Evolutionary conservation across 2,888 invertebrate genomes (phyloP), one percentile per base, ranked within the genome.

Genomic region (Papilio protenor): DNA sequence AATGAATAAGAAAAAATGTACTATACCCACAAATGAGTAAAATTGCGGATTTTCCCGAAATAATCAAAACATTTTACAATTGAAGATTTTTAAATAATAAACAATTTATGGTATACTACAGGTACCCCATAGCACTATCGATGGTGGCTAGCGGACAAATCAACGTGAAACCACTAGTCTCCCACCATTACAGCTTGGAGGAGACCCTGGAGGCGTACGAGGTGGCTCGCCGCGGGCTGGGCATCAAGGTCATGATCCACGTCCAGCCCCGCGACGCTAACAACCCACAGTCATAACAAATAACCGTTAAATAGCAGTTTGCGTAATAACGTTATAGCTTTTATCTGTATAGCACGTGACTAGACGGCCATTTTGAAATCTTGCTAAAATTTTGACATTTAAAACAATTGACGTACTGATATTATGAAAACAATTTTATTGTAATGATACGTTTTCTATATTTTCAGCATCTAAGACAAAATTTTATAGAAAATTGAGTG

Each of bases 221-320:
- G 85, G 96, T 97, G 8, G 96, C 98, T 0, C 96, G 96, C 80
- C 96, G 96, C 73, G 97, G 97, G 2, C 91, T 95, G 73, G 97
- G 96, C 80, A 97, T 99, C 85, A 99, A 99, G 93, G 97, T 98
- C 83, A 97, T 98, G 96, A 98, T 98, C 77, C 97, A 98, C 87
- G 95, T 95, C 1, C 95, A 95, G 83, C 95, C 95, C 0, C 84
- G 92, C 11, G 90, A 96, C 82, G 80, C 92, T 21, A 96, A 96
- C 84, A 96, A 96, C 84, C 85, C 88, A 0, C 79, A 79, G 0
- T 90, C 90, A 82, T 87, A 87, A 78, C 10, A 59, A 64, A 33
- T 16, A 55, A 47, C 47, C n/a, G 16, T 16, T 66, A 74, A 23
- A 73, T 57, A 70, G 12, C 64, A 1, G 45, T 45, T 59, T 59